phyloP scores from a whole-genome alignment of 2,888 invertebrate species.

The Gonocerus acuteangulatus region DNA sequence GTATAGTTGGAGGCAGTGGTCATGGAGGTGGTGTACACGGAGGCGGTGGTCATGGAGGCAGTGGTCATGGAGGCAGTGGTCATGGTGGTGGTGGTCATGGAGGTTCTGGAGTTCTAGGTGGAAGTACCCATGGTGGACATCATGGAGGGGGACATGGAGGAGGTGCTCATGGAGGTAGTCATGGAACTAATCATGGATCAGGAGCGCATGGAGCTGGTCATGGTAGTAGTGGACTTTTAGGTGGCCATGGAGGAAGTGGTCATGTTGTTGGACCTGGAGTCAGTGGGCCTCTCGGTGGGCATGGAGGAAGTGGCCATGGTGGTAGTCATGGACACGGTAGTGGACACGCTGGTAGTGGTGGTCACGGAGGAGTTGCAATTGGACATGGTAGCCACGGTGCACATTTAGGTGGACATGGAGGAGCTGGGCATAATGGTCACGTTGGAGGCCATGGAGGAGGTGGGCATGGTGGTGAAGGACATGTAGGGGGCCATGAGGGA shows the following conservation, averaged over 20 bases:
- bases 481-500: neutral
- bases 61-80: constrained; percentile 6
- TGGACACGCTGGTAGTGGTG: neutral
- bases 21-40: neutral
- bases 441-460: neutral
- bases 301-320: neutral
- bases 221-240: neutral
- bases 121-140: neutral
- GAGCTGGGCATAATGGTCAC: neutral
- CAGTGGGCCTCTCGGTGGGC: neutral
- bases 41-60: constrained; percentile 1
- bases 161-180: neutral
- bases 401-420: neutral
- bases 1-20: neutral
- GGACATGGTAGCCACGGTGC: neutral
- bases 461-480: neutral
- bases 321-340: neutral
- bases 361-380: neutral
- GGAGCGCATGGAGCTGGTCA: neutral
- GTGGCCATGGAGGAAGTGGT: neutral
- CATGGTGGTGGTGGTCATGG: neutral
- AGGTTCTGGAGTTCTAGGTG: neutral
- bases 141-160: constrained; percentile 1
- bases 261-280: neutral
- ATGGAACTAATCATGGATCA: neutral